These are phyloP conservation scores for Hassar affinis DNA, from an alignment of 2,113 vertebrate genomes.

Conservation along the genomic window DNA sequence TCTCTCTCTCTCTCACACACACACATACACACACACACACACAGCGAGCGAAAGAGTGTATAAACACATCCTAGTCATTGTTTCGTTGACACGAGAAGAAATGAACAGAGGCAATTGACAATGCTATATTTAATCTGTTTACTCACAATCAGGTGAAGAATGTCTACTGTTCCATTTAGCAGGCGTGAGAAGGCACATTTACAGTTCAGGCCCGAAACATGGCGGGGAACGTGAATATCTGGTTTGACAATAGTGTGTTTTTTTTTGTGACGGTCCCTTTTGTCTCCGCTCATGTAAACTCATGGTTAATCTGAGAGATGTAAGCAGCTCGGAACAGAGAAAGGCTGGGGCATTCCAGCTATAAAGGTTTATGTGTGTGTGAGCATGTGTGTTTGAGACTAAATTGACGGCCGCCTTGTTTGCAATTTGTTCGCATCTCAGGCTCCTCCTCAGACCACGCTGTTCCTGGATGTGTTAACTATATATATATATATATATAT, in stretches of 20 bases:
- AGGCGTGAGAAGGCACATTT: conserved; percentile 36
- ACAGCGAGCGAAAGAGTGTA: background rate
- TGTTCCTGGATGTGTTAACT: conserved; percentile 41
- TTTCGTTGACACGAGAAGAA: conserved; percentile 14
- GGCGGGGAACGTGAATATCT: conserved; percentile 53
- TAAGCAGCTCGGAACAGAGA: conserved; percentile 37
- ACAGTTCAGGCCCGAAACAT: conserved; percentile 15
- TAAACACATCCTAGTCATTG: conserved; percentile 8
- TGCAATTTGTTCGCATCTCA: conserved; percentile 26
- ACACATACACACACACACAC: background rate
- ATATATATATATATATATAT: too few species aligned
- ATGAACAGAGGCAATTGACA: conserved; percentile 27
- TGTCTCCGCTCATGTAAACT: conserved; percentile 51
- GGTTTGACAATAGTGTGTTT: conserved; percentile 54
- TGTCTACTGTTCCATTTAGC: conserved; percentile 41
- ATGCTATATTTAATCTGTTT: conserved; percentile 43
- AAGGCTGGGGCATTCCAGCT: conserved; percentile 20
- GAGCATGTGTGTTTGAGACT: too few species aligned
- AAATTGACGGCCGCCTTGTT: conserved; percentile 20
- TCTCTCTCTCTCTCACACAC: too few species aligned
- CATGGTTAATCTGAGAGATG: conserved; percentile 41
- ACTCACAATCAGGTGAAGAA: conserved; percentile 41
- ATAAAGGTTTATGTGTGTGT: too few species aligned
- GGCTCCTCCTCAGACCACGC: conserved; percentile 19
- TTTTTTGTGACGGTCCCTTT: conserved; percentile 43